Percentiles rank a stretch among this genome's conserved stretches.
Evolutionary conservation across 1,140 invertebrate genomes (phyloP).

Genomic region (Magallana ariakensis): DNA sequence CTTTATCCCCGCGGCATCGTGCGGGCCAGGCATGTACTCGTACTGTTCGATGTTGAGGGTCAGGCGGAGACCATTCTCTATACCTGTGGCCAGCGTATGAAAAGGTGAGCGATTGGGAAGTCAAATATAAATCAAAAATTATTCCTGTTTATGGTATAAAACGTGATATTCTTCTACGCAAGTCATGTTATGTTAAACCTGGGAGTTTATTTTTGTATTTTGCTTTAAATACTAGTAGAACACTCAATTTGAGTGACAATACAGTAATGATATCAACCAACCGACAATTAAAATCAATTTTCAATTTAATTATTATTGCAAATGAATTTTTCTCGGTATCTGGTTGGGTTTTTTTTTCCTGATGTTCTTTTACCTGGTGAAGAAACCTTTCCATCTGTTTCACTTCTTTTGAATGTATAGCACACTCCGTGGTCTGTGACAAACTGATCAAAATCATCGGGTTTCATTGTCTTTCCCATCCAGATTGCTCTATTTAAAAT

Average conservation of each 20-base stretch:
- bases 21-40: slow-evolving; percentile 73
- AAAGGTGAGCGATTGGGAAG: not conserved
- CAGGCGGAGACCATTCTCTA: slow-evolving; percentile 70
- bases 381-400: slow-evolving; percentile 1
- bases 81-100: slow-evolving; percentile 55
- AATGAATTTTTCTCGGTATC: too few species aligned
- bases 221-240: too few species aligned
- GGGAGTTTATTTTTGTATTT: too few species aligned
- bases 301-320: too few species aligned
- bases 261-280: too few species aligned
- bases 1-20: slow-evolving; percentile 71
- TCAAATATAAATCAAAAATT: too few species aligned
- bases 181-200: too few species aligned
- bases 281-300: too few species aligned
- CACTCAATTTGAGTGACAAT: too few species aligned
- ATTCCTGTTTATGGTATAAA: too few species aligned
- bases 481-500: slow-evolving; percentile 62
- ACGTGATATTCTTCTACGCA: too few species aligned
- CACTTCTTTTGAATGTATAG: slow-evolving; percentile 65
- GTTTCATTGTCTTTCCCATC: slow-evolving; percentile 59
- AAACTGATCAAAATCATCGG: slow-evolving; percentile 62
- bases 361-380: slow-evolving; percentile 60
- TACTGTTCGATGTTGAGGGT: slow-evolving; percentile 75
- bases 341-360: too few species aligned
- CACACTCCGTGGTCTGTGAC: slow-evolving; percentile 71